Evolutionary conservation across 2,888 invertebrate species (phyloP), one percentile per base, ranked within the genome.

Genomic region (Rhingia campestris): DNA sequence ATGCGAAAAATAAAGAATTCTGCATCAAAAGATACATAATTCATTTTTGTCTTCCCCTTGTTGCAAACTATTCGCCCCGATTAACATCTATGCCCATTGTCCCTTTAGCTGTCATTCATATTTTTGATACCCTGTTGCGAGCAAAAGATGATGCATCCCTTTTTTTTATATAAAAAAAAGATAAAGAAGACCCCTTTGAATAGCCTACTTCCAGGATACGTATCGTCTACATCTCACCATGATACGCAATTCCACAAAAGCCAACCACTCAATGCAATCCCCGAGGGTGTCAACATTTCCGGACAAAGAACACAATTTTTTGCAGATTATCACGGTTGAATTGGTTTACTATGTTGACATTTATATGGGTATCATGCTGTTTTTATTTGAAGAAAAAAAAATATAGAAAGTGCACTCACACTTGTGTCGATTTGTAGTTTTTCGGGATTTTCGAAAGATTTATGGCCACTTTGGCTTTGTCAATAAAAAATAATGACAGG

Each of bases 281-380:
- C n/a, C 4, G 75, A 75, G 75, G 75, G 75, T 75, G 66, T 67
- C 39, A 22, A 67, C 22, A 56, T 67, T 53, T 53, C 41, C 41
- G 49, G 7, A 12, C 49, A 49, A 56, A 14, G 49, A 22, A 22
- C 22, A 30, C 49, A 4, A 22, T 75, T 81, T 77, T 43, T 59
- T 63, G 63, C 67, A 58, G 82, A 77, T 73, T 82, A 82, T 77
- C 67, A 77, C 82, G 73, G 33, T 79, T 73, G 73, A 79, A 77
- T 79, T 33, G 82, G 51, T 51, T 67, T 73, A 63, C 47, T 47
- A 63, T 67, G 63, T 73, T 69, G 77, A 79, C 77, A 67, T 69
- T 73, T 63, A 66, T 72, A 81, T 77, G 53, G 35, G 77, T 63
- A 67, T 77, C 72, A 22, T 67, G 66, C 64, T 54, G 54, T 72